Evolutionary conservation across 2,797 vertebrate species (phyloP), one percentile per base, ranked within the genome.

Genomic region (Sandelia bainsii): DNA sequence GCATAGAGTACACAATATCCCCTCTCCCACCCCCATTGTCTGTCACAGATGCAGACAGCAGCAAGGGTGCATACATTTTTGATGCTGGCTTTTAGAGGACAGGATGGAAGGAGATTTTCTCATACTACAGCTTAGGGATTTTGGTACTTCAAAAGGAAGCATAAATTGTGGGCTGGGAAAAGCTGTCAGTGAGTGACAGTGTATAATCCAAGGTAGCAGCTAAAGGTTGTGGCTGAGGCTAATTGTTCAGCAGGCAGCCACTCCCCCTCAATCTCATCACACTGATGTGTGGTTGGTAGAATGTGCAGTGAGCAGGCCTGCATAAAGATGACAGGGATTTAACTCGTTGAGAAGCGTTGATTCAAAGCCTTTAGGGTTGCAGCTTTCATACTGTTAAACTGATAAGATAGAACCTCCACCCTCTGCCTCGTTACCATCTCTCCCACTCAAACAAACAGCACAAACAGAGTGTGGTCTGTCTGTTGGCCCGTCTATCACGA

Each of bases 71-170:
- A 44, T 52, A 25, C 46, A 60, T 68, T 65, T 64, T 62, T 76
- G 56, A 84, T 14, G 16, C 40, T 37, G 51, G 61, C 69, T 79
- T 79, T 74, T 54, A 63, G 66, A 62, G 60, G 52, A 63, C 42
- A 45, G 60, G 72, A 77, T 59, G 48, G 75, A 77, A 52, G 62
- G 51, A 69, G 50, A 53, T 66, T 82, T 72, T 79, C 81, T 87
- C 84, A 81, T 67, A 60, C 75, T 51, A 65, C 73, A 76, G 84
- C 67, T 91, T 81, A 83, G 76, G 76, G 87, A 89, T 91, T 93
- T 85, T 76, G 50, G 46, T 56, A 88, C 88, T 93, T 94, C 90
- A 92, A 93, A 92, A 90, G 86, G 62, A 87, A 63, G 23, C 76
- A 39, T 42, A 76, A 80, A 57, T 78, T 83, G 70, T 51, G 73